These are phyloP conservation scores for Oscheius sp. DNA, from an alignment of 2,888 invertebrate species.

Conservation along the genomic window DNA sequence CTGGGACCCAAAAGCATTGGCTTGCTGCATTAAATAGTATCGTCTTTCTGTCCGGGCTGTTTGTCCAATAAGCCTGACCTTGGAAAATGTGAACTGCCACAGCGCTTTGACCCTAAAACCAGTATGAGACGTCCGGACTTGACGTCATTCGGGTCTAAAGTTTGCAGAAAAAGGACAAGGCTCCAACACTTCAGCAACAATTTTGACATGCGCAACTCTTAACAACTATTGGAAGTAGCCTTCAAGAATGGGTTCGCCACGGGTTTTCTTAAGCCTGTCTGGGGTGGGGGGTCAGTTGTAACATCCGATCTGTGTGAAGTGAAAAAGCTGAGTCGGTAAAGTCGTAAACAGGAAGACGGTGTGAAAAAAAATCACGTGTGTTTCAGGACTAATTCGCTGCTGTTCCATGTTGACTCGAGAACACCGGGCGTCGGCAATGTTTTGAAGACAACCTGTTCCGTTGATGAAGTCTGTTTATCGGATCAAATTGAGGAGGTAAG, in stretches of 20 bases:
- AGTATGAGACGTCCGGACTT: conserved; percentile 14
- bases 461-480: conserved; percentile 59
- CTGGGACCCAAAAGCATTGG: too few species aligned
- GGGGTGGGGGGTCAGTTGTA: conserved; percentile 14
- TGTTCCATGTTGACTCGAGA: conserved; percentile 61
- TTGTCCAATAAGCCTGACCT: conserved; percentile 6
- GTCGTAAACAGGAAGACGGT: too few species aligned
- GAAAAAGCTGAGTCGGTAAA: background rate
- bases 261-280: conserved; percentile 6
- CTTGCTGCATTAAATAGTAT: too few species aligned
- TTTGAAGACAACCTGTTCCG: conserved; percentile 57
- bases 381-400: conserved; percentile 58
- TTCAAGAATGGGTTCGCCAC: background rate
- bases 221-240: background rate
- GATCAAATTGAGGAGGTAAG: conserved; percentile 60
- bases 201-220: background rate
- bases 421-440: conserved; percentile 59
- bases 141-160: conserved; percentile 11
- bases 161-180: background rate
- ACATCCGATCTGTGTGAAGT: conserved; percentile 15
- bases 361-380: too few species aligned
- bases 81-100: conserved; percentile 27
- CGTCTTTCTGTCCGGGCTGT: conserved; percentile 26
- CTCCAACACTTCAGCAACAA: background rate
- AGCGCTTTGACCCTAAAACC: conserved; percentile 29